These are phyloP conservation scores for Caenorhabditis virilis DNA, from an alignment of 2,888 invertebrate species.

Conservation along the genomic window DNA sequence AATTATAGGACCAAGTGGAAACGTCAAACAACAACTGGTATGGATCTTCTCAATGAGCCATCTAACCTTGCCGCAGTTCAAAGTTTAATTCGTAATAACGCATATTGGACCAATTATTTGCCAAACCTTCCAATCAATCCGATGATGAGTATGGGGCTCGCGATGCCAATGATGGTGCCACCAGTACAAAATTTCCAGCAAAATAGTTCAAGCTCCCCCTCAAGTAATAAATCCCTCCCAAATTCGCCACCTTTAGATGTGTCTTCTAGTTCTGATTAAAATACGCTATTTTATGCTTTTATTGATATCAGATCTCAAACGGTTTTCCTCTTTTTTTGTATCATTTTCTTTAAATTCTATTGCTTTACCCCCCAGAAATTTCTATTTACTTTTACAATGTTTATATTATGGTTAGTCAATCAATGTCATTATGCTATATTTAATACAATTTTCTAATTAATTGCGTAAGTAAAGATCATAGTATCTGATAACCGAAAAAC, in stretches of 20 bases:
- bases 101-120: conserved; percentile 59
- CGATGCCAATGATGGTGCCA: conserved; percentile 28
- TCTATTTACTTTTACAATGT: too few relatives aligned
- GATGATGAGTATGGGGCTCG: too few relatives aligned
- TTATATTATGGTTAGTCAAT: conserved; percentile 18
- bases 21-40: conserved; percentile 93
- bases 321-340: neutral
- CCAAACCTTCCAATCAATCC: neutral
- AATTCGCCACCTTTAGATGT: conserved; percentile 24
- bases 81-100: conserved; percentile 72
- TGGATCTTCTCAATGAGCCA: conserved; percentile 93
- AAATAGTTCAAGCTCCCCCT: conserved; percentile 14
- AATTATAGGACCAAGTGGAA: conserved; percentile 93
- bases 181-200: conserved; percentile 16
- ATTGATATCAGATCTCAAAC: conserved; percentile 1
- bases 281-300: neutral
- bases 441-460: conserved; percentile 1
- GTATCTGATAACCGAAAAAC: neutral
- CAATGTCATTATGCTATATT: conserved; percentile 17
- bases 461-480: conserved; percentile 3
- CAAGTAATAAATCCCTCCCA: conserved; percentile 11
- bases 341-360: neutral
- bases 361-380: too few relatives aligned
- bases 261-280: conserved; percentile 23
- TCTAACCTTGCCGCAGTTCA: conserved; percentile 98